phyloP scores from a whole-genome alignment of 2,797 vertebrate species.

The Threskiornis aethiopicus region DNA sequence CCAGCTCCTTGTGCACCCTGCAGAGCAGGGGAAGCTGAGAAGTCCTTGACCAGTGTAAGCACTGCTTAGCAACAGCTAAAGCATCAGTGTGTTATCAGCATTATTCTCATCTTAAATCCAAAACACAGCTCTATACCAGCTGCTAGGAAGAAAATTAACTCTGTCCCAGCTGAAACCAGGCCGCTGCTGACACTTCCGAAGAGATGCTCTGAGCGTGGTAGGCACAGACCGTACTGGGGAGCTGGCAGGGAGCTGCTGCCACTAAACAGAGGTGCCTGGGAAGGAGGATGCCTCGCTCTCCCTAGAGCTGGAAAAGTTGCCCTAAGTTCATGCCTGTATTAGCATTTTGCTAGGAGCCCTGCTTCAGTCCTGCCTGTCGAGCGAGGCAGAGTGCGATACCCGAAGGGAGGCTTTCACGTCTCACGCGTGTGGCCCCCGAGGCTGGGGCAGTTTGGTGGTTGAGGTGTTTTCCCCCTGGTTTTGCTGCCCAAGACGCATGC shows the following conservation, averaged over 20 bases:
- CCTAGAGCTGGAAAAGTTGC: background rate
- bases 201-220: background rate
- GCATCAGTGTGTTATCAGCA: no score
- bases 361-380: background rate
- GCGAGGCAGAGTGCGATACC: accelerated
- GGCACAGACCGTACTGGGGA: background rate
- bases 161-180: no score
- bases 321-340: background rate
- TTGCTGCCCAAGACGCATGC: background rate
- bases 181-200: background rate
- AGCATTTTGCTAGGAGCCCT: background rate
- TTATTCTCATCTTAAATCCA: no score
- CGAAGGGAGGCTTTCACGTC: background rate
- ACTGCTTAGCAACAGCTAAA: no score
- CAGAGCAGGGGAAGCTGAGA: no score
- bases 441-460: accelerated
- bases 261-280: background rate
- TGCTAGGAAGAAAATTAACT: no score
- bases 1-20: no score
- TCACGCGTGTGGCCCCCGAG: background rate
- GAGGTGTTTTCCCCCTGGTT: background rate
- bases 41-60: no score
- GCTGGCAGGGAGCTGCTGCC: background rate
- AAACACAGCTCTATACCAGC: no score
- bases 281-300: background rate